These are phyloP conservation scores for Callaeas wilsoni DNA, from an alignment of 2,113 vertebrate species.

Conservation along the genomic window DNA sequence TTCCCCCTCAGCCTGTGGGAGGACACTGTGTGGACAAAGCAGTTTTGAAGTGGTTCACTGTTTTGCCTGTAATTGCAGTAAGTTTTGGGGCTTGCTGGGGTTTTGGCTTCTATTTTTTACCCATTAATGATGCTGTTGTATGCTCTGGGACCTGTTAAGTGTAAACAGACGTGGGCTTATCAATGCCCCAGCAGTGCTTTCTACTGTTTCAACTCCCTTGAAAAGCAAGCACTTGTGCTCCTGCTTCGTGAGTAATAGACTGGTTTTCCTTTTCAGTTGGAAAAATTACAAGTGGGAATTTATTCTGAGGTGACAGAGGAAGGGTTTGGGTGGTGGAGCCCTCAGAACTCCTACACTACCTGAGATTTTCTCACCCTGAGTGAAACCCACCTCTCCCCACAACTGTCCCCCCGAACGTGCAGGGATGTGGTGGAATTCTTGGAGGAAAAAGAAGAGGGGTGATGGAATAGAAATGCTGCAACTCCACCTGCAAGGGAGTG, in stretches of 20 bases:
- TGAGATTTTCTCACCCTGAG: background rate
- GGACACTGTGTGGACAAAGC: background rate
- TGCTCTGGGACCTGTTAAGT: background rate
- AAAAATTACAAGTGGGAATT: background rate
- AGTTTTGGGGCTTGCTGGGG: background rate
- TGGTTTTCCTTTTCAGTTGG: background rate
- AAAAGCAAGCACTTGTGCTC: background rate
- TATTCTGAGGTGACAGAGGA: background rate
- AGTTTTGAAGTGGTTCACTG: background rate
- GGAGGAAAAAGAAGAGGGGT: background rate
- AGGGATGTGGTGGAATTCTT: background rate
- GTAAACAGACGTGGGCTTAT: background rate
- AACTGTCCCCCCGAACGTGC: fast-evolving
- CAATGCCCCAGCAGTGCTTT: background rate
- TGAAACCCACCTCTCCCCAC: background rate
- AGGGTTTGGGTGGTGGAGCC: background rate
- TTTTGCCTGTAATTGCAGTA: background rate
- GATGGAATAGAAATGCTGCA: background rate
- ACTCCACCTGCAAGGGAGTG: background rate
- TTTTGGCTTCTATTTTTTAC: background rate
- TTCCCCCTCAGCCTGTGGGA: background rate
- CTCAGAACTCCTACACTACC: background rate
- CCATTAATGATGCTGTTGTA: background rate
- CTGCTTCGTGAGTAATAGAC: background rate
- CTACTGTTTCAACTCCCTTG: background rate